Conservation (phyloP, 1,140 invertebrate genomes). For the Orchestia grillus region DNA sequence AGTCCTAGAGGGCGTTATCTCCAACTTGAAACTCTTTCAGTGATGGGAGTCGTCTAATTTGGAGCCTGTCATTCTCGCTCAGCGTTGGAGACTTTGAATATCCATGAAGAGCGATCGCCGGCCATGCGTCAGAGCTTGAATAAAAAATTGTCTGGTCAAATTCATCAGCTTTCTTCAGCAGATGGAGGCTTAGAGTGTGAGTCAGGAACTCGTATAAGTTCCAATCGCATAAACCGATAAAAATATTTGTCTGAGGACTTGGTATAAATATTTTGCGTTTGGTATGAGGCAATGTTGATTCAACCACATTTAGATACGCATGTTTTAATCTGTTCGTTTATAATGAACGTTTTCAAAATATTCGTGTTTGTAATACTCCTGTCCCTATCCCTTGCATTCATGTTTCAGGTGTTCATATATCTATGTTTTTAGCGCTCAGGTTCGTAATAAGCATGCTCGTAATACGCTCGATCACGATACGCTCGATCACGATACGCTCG, state of each 20-base stretch:
- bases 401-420: not conserved
- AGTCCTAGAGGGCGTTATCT: not conserved
- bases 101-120: not conserved
- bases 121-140: not conserved
- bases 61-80: not conserved
- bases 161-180: not conserved
- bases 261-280: too few relatives aligned
- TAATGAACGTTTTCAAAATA: not conserved
- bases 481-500: not conserved
- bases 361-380: not conserved
- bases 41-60: not conserved
- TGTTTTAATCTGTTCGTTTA: not conserved
- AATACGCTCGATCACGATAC: not conserved
- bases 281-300: too few relatives aligned
- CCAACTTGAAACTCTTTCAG: not conserved
- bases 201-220: too few relatives aligned
- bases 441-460: not conserved
- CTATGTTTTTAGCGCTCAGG: not conserved
- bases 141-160: not conserved
- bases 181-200: too few relatives aligned
- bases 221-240: too few relatives aligned
- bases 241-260: too few relatives aligned
- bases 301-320: too few relatives aligned
- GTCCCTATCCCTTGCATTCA: not conserved
- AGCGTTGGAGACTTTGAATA: not conserved